A percentile compares a stretch with the other conserved stretches of the same genome.
Evolutionary conservation across 2,113 vertebrate species (phyloP).

Genomic region (Phoenicopterus ruber): DNA sequence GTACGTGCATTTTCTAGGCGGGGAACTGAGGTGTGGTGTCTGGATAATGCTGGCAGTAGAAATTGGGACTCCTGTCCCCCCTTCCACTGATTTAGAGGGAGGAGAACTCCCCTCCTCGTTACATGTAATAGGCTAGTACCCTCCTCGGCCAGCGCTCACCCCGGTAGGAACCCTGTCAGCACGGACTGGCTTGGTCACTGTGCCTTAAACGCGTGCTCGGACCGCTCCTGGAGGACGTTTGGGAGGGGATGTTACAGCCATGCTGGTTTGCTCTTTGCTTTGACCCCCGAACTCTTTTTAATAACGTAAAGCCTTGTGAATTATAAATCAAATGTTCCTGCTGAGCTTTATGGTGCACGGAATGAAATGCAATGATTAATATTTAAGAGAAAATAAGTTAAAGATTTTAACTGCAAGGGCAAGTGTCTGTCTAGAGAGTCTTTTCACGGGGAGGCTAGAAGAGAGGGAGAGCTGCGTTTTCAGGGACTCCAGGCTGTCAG

Average conservation of each 20-base stretch:
- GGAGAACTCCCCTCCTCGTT: background rate
- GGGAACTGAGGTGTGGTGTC: background rate
- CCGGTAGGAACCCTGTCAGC: background rate
- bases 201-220: background rate
- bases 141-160: background rate
- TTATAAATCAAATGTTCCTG: slow-evolving; percentile 23
- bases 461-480: background rate
- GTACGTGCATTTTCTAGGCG: background rate
- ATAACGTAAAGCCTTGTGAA: slow-evolving; percentile 36
- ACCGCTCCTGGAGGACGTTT: background rate
- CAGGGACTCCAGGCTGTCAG: background rate
- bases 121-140: background rate
- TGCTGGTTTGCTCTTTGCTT: background rate
- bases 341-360: slow-evolving; percentile 37
- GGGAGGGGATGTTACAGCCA: background rate
- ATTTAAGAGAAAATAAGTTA: slow-evolving; percentile 66
- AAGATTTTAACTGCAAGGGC: slow-evolving; percentile 39
- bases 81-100: background rate
- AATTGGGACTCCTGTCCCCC: background rate
- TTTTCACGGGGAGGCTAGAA: background rate
- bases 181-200: background rate
- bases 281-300: background rate
- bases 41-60: background rate
- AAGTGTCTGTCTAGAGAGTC: background rate
- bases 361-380: slow-evolving; percentile 67